These are phyloP conservation scores for Zaprionus bogoriensis DNA, from an alignment of 2,888 invertebrate species.

Conservation along the genomic window DNA sequence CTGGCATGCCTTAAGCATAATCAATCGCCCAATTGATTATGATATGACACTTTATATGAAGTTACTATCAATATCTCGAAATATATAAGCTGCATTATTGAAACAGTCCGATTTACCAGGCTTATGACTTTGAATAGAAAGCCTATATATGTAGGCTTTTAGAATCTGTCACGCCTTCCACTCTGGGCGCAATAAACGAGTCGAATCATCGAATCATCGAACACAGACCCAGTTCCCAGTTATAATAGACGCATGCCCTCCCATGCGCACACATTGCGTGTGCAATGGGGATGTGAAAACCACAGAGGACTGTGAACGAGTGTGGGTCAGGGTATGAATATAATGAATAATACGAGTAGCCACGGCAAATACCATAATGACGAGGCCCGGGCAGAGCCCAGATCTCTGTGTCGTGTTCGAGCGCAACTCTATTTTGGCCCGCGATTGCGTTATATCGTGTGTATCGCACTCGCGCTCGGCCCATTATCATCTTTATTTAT, in stretches of 20 bases:
- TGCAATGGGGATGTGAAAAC: conserved; percentile 1
- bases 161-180: background rate
- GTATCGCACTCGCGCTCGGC: background rate
- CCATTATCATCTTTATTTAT: background rate
- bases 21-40: too few relatives aligned
- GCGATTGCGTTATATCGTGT: conserved; percentile 29
- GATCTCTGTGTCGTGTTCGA: conserved; percentile 19
- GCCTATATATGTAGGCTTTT: too few relatives aligned
- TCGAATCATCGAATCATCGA: background rate
- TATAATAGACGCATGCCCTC: background rate
- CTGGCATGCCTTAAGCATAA: too few relatives aligned
- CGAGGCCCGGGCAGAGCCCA: conserved; percentile 1
- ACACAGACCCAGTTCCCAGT: background rate
- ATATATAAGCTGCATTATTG: too few relatives aligned
- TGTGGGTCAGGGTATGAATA: conserved; percentile 4
- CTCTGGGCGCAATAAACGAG: background rate
- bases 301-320: background rate
- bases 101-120: background rate
- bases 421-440: conserved; percentile 23
- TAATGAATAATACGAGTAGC: conserved; percentile 15
- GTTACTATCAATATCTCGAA: too few relatives aligned
- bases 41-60: too few relatives aligned
- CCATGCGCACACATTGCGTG: background rate
- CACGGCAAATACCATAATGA: background rate
- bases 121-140: too few relatives aligned